Evolutionary conservation across 1,140 invertebrate species (phyloP).

Genomic region (Cecropterus lyciades): DNA sequence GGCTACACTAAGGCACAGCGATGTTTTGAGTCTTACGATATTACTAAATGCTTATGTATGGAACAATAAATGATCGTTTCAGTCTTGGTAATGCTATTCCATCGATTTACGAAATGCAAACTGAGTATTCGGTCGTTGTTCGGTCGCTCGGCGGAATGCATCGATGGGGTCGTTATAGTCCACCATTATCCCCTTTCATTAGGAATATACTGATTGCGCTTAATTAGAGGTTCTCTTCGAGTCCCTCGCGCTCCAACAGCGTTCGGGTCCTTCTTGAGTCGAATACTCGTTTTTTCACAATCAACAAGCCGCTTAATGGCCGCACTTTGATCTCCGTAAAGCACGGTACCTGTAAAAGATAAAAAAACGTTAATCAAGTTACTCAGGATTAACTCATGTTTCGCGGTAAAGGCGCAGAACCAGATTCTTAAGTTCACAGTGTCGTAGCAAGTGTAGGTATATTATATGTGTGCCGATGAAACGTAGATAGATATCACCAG

Average conservation of each 20-base stretch:
- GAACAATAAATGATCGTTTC: constrained; percentile 71
- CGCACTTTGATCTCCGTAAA: constrained; percentile 76
- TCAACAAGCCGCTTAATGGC: constrained; percentile 73
- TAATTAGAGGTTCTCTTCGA: constrained; percentile 80
- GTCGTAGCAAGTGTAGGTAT: constrained; percentile 13
- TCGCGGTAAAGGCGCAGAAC: constrained; percentile 33
- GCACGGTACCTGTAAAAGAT: constrained; percentile 68
- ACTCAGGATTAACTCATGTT: constrained; percentile 34
- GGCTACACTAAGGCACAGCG: constrained; percentile 77
- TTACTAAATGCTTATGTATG: constrained; percentile 72
- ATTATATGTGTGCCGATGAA: constrained; percentile 52
- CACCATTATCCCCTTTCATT: constrained; percentile 81
- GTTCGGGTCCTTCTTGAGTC: constrained; percentile 65
- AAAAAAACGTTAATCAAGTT: constrained; percentile 46
- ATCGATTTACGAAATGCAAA: constrained; percentile 70
- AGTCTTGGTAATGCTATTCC: constrained; percentile 76
- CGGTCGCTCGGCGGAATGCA: constrained; percentile 72
- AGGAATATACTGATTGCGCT: constrained; percentile 83
- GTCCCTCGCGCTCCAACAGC: constrained; percentile 65
- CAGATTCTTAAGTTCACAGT: constrained; percentile 31
- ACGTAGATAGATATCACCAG: constrained; percentile 63
- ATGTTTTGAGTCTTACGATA: constrained; percentile 64
- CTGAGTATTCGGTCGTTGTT: constrained; percentile 63
- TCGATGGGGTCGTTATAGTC: constrained; percentile 79
- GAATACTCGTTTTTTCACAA: constrained; percentile 79